Base-by-base conservation (phyloP, 2,888 invertebrate species). In the Dexiosoma caninum region DNA sequence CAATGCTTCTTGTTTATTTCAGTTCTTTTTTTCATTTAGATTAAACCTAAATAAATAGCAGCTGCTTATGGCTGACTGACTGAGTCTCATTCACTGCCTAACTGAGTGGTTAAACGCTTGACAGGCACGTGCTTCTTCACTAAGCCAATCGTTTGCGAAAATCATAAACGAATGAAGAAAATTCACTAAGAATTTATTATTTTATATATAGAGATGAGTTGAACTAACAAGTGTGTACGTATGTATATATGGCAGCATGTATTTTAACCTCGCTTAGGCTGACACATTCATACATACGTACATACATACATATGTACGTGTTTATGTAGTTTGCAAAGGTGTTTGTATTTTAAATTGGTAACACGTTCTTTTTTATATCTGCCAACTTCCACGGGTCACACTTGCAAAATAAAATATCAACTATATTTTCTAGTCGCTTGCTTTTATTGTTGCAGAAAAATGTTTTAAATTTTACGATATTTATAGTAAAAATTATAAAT, bases 141-240 rank as follows among this genome's bases (percentile, higher is more conserved):
- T 53, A 72, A 71, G 42, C 44, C 37, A 4, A 37, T 66, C 32
- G 32, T 60, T 67, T 53, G 72, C 53, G 27, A 67, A 67, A 78
- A 71, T 72, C 46, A 60, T 70, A 67, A 78, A 53, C 46, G 32
- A 51, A 42, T 21, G 23, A 19, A 78, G 32, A 30, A 51, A 55
- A 64, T 70, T 19, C 59, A 75, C 42, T 74, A 49, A 40, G 78
- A 67, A 64, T 70, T 75, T 69, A 70, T 69, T 64, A 75, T 70
- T 32, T 57, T 32, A 51, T 37, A n/a, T n/a, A 19, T 14, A 42
- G 62, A 60, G 23, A 46, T 71, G 37, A 30, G 46, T 42, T 49
- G 9, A 49, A 21, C 40, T 40, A 64, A 46, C 57, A 42, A 55
- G 30, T 70, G 23, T 23, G n/a, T n/a, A n/a, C n/a, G n/a, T n/a